Percentiles rank a stretch among this genome's conserved stretches.
Conservation (phyloP, 2,797 vertebrate species). For the Syncerus caffer region DNA sequence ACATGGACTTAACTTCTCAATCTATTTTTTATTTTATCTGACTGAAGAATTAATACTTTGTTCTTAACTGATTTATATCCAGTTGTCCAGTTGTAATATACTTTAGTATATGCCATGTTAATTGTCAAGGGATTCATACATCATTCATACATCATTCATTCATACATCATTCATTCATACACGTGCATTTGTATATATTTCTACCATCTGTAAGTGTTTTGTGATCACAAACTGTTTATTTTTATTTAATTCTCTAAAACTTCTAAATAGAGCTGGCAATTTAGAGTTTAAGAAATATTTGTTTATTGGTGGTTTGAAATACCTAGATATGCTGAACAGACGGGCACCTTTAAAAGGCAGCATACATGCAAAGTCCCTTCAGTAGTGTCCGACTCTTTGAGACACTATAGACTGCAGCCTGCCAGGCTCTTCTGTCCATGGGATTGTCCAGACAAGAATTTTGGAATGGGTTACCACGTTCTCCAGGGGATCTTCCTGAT, state of each 20-base stretch:
- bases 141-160: neutral
- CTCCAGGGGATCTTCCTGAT: neutral
- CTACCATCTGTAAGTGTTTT: neutral
- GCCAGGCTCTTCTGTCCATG: neutral
- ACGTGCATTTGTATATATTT: neutral
- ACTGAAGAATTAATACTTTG: neutral
- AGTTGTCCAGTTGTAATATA: neutral
- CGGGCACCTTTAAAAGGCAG: neutral
- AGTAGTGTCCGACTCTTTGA: neutral
- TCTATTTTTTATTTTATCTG: neutral
- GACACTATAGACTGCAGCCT: neutral
- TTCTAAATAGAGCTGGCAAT: neutral
- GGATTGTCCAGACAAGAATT: neutral
- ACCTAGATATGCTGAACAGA: neutral
- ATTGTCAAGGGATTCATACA: neutral
- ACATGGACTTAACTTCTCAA: neutral
- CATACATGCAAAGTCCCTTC: neutral
- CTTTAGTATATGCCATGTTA: neutral
- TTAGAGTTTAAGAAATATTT: neutral
- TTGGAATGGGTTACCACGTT: neutral
- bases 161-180: neutral
- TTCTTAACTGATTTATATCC: neutral
- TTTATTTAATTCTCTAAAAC: constrained; percentile 10
- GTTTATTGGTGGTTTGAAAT: neutral
- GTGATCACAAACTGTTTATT: neutral